Base-by-base conservation (phyloP, 2,113 vertebrate species). In the Mormoops blainvillei region DNA sequence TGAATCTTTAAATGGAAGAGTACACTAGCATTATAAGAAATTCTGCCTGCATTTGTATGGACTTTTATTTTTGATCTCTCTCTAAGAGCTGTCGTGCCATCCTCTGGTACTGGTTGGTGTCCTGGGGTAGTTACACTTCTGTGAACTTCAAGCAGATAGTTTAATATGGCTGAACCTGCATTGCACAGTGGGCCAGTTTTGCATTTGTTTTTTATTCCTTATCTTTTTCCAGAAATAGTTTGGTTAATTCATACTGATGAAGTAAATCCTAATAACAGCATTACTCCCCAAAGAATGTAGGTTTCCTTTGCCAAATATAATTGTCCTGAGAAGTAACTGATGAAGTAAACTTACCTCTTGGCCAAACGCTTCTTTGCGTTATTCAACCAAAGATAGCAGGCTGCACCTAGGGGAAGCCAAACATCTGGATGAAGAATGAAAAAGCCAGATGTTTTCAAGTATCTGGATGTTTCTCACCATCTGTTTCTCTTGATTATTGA, bases 381-480 rank as follows among this genome's bases (percentile, higher is more conserved):
- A 89, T n/a, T 94, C 86, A 94, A 86, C 88, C 81, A 83, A 77
- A 94, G 93, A 73, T 50, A 92, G 87, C n/a, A 85, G 82, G 86
- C 85, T 89, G 71, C 24, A 94, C 90, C 65, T 94, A 65, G 67
- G 95, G 91, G 73, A 71, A 58, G 48, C 67, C 16, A 67, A 38
- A 68, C 97, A 97, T 94, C 96, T 97, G 97, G 77, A 24, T 95
- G 61, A 50, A 56, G 78, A 71, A 68, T 65, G 91, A 93, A 92
- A 68, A 78, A 91, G 11, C 94, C 97, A 96, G 96, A 96, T 98
- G 97, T 95, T 96, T 91, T 92, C 63, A 90, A 83, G 94, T 77
- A 74, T 94, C 93, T 96, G 67, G 85, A 74, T 93, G 94, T 78
- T 95, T 68, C 48, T 82, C 38, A 54, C 91, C 97, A 96, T 97